phyloP scores from a whole-genome alignment of 2,888 invertebrate genomes.

The Eilema sororculum region DNA sequence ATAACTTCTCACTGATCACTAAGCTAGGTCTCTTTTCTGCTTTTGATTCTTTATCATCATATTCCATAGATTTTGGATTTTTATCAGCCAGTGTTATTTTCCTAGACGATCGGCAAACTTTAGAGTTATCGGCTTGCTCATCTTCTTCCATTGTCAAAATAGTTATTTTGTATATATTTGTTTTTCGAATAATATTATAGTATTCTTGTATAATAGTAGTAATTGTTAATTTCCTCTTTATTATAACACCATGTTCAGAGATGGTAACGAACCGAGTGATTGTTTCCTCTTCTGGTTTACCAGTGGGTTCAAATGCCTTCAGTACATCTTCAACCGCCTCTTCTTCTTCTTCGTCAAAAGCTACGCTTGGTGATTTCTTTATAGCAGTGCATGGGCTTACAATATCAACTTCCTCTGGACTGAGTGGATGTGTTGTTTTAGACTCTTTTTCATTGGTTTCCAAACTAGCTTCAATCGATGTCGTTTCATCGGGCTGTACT shows the following conservation, averaged over 20 bases:
- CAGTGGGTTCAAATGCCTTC: conserved; percentile 19
- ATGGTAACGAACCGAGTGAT: conserved; percentile 29
- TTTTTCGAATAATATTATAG: conserved; percentile 13
- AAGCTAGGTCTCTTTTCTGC: conserved; percentile 11
- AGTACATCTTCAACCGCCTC: conserved; percentile 28
- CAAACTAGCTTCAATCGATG: not conserved
- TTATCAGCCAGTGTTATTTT: conserved; percentile 1
- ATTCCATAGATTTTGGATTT: not conserved
- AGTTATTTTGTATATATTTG: not conserved
- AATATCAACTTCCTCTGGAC: not conserved
- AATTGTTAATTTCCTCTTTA: conserved; percentile 30
- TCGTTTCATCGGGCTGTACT: conserved; percentile 12
- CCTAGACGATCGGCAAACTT: not conserved
- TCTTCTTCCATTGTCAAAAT: not conserved
- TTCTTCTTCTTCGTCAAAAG: conserved; percentile 10
- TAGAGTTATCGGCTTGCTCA: not conserved
- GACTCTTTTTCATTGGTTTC: not conserved
- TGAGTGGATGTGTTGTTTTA: not conserved
- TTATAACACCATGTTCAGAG: conserved; percentile 29
- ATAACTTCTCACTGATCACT: conserved; percentile 14
- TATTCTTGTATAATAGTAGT: conserved; percentile 39
- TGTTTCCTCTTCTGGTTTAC: conserved; percentile 34
- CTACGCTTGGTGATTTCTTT: not conserved
- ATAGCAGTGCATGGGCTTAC: not conserved
- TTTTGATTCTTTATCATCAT: not conserved